These are phyloP conservation scores for Peromyscus maniculatus DNA, from an alignment of 2,113 vertebrate genomes.

Conservation along the genomic window DNA sequence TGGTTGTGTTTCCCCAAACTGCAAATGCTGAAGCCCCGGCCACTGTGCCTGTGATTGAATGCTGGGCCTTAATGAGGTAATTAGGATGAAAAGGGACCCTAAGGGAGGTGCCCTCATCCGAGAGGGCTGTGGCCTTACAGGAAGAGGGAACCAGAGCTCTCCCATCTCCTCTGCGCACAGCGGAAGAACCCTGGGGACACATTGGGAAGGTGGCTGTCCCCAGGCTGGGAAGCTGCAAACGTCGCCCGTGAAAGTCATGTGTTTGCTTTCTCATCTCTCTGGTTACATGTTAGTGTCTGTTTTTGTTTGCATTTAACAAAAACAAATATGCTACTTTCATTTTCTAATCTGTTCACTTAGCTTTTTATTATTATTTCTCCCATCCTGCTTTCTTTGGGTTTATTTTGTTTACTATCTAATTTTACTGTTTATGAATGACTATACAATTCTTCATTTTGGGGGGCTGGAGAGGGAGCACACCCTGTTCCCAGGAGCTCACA, in stretches of 20 bases:
- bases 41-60: background rate
- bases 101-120: background rate
- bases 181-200: background rate
- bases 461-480: background rate
- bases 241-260: background rate
- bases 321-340: background rate
- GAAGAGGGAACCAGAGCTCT: background rate
- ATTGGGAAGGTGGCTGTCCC: background rate
- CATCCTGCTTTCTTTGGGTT: background rate
- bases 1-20: background rate
- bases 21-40: background rate
- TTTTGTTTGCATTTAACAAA: background rate
- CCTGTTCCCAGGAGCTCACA: background rate
- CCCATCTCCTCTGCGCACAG: background rate
- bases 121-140: background rate
- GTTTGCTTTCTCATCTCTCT: background rate
- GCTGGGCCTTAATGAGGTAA: background rate
- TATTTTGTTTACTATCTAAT: conserved; percentile 13
- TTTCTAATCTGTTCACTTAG: background rate
- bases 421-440: background rate
- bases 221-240: background rate
- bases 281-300: background rate
- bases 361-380: background rate
- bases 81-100: background rate
- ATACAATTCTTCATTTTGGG: background rate